Evolutionary conservation across 1,140 invertebrate species (phyloP).

Genomic region (Littorina saxatilis): DNA sequence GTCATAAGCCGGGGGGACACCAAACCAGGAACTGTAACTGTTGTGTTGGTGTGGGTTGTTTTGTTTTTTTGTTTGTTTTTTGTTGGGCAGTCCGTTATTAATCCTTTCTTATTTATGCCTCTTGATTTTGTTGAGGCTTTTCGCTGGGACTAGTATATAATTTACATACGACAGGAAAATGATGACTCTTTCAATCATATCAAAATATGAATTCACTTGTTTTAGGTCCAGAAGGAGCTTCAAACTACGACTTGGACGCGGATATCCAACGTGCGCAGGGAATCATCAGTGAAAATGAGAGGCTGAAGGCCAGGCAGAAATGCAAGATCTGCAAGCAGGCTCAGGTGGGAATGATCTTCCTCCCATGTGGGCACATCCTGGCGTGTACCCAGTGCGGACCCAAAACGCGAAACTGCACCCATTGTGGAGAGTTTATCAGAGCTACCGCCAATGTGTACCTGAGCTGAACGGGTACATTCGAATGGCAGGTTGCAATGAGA

Average conservation of each 20-base stretch:
- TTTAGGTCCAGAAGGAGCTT: slow-evolving; percentile 1
- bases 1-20: no score
- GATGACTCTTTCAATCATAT: no score
- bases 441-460: slow-evolving; percentile 42
- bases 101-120: no score
- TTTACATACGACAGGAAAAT: no score
- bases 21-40: no score
- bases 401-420: slow-evolving; percentile 4
- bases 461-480: no score
- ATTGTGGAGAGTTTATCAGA: slow-evolving; percentile 26
- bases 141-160: no score
- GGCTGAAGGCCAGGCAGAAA: neutral
- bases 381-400: slow-evolving; percentile 37
- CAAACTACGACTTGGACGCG: neutral
- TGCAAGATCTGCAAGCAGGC: slow-evolving; percentile 28
- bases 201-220: neutral
- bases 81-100: no score
- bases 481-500: no score
- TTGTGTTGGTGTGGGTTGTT: no score
- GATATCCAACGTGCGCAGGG: neutral
- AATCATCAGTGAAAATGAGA: neutral
- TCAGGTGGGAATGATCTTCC: slow-evolving; percentile 34
- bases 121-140: no score
- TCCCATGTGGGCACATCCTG: slow-evolving; percentile 45
- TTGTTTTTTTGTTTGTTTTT: no score